Evolutionary conservation across 2,113 vertebrate species (phyloP).

Genomic region (Gambusia affinis): DNA sequence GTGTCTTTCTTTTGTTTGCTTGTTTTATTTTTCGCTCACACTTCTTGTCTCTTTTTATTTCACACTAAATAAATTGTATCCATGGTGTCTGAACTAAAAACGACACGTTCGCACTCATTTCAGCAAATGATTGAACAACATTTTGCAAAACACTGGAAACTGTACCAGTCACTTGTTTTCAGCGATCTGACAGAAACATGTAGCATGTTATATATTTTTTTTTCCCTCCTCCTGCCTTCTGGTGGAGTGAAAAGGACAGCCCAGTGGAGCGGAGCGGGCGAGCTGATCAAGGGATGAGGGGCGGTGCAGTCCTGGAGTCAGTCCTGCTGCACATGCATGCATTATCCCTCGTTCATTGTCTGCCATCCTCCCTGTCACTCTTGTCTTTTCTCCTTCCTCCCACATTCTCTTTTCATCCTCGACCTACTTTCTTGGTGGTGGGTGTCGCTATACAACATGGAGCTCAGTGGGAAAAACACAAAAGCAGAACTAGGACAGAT

Average conservation of each 20-base stretch:
- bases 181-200: conserved; percentile 17
- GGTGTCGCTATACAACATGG: conserved; percentile 52
- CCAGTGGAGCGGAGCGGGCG: conserved; percentile 19
- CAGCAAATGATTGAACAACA: not conserved
- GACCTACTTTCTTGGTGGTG: conserved; percentile 75
- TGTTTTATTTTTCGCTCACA: no score
- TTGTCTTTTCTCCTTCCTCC: conserved; percentile 61
- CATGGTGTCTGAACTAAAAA: no score
- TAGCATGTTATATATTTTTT: not conserved
- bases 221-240: not conserved
- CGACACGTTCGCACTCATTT: not conserved
- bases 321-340: conserved; percentile 42
- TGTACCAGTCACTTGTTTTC: not conserved
- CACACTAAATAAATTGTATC: no score
- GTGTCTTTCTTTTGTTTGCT: no score
- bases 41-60: no score
- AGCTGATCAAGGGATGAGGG: conserved; percentile 34
- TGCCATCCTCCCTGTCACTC: conserved; percentile 56
- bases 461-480: conserved; percentile 58
- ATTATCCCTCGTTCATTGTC: conserved; percentile 65
- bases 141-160: not conserved
- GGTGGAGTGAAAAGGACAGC: conserved; percentile 38
- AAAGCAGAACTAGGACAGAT: conserved; percentile 74
- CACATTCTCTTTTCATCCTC: conserved; percentile 76
- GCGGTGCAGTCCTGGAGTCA: conserved; percentile 32